phyloP scores from a whole-genome alignment of 2,797 vertebrate species.

The Channallabes apus region DNA sequence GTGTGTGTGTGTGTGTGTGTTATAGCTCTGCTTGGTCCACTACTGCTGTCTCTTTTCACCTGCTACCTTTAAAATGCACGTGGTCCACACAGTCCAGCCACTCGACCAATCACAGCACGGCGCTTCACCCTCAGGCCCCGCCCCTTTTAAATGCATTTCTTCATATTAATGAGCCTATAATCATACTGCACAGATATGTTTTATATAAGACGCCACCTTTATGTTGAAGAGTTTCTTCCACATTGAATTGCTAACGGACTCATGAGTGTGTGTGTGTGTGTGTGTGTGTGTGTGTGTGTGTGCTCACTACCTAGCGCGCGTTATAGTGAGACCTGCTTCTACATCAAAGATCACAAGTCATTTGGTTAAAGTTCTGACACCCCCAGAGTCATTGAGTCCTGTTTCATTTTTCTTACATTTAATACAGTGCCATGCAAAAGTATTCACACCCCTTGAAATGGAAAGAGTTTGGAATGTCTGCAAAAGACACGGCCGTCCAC shows the following conservation, averaged over 20 bases:
- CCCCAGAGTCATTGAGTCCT: no score
- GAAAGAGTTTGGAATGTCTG: no score
- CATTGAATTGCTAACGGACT: not conserved
- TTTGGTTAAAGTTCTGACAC: no score
- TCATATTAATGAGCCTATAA: not conserved
- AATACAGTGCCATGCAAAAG: no score
- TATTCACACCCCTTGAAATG: no score
- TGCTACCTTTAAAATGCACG: conserved; percentile 55
- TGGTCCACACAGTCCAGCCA: conserved; percentile 38
- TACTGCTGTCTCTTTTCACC: conserved; percentile 54
- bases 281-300: no score
- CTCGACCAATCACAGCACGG: conserved; percentile 44
- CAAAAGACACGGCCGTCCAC: no score
- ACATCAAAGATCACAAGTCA: no score
- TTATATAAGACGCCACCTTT: not conserved
- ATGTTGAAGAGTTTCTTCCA: not conserved
- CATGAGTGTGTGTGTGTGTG: no score
- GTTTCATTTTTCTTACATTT: no score
- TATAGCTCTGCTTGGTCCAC: conserved; percentile 54
- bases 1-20: no score
- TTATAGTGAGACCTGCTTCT: not conserved
- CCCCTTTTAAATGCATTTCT: not conserved
- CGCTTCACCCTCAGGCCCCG: conserved; percentile 25
- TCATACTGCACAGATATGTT: not conserved
- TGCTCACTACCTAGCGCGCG: not conserved